Base-by-base conservation (phyloP, 2,797 vertebrate genomes). In the Ptychobarbus kaznakovi region DNA sequence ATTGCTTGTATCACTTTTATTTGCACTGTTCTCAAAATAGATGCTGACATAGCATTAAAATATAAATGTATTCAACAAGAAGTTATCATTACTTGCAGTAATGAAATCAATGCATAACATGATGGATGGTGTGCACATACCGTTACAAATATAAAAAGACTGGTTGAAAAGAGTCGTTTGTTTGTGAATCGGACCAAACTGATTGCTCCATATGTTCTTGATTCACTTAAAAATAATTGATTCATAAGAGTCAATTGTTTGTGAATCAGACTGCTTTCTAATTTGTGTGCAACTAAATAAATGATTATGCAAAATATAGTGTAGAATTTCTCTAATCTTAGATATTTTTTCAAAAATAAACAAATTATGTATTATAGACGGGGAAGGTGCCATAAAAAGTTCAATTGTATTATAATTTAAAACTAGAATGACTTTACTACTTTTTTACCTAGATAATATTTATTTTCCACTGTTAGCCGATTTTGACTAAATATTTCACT, bases 321-420 rank as follows among this genome's bases (percentile, higher is more conserved):
- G 9, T 44, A 70, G 1, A 42, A 70, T 42, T 40, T 69, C 2
- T 38, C 2, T 3, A 69, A 49, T 49, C 4, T 49, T 3, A 20
- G 0, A 16, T 65, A 42, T 42, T 46, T n/a, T 58, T 58, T n/a
- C 4, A 58, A n/a, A 25, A 25, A 28, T 65, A 6, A 15, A 65
- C 6, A 3, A 25, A 25, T 63, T 15, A 32, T 65, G 7, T 65
- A 28, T 65, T 32, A 6, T 63, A 63, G 61, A 6, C 12, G 25
- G 11, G 58, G 25, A 28, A 15, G 13, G 61, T 65, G 13, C 32
- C 25, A 15, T 32, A 28, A 51, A 18, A 53, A 15, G 5, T 61
- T 65, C 1, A 28, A 1, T 65, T 65, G 63, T 8, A 7, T 53
- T 74, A 32, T 20, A 32, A 93, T 95, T 94, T 93, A 94, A 93